Percentiles rank a stretch among this genome's conserved stretches.
These are phyloP conservation scores for Amphipoea oculea DNA, from an alignment of 2,888 invertebrate genomes.

Conservation along the genomic window DNA sequence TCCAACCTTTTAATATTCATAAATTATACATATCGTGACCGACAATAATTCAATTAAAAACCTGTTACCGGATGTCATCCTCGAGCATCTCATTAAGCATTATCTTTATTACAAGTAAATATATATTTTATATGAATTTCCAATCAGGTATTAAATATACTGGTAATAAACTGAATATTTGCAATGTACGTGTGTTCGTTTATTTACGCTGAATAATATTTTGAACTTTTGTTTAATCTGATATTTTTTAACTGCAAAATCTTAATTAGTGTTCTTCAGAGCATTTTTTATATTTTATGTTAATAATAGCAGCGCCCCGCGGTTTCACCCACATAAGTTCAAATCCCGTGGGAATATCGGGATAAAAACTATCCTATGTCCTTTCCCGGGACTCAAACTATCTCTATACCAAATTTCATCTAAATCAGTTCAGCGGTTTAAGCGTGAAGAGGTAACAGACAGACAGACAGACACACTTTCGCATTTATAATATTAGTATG, in stretches of 20 bases:
- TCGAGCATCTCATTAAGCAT: conserved; percentile 10
- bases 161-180: background rate
- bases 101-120: conserved; percentile 18
- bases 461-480: too few relatives aligned
- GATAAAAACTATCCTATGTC: too few relatives aligned
- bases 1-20: conserved; percentile 14
- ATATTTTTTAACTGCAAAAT: background rate
- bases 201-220: background rate
- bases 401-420: too few relatives aligned
- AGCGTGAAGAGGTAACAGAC: too few relatives aligned
- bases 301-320: too few relatives aligned
- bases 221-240: background rate
- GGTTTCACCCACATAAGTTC: too few relatives aligned
- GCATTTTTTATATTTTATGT: background rate
- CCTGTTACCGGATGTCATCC: background rate
- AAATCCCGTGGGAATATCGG: too few relatives aligned
- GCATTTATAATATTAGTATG: too few relatives aligned
- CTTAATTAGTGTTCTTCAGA: background rate
- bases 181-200: background rate
- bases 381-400: too few relatives aligned
- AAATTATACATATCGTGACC: conserved; percentile 2
- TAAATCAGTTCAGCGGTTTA: too few relatives aligned
- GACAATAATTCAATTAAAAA: conserved; percentile 20
- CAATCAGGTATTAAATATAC: background rate
- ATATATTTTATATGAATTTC: conserved; percentile 2